Evolutionary conservation across 2,113 vertebrate species (phyloP), one percentile per base, ranked within the genome.

Genomic region (Seriola aureovittata): DNA sequence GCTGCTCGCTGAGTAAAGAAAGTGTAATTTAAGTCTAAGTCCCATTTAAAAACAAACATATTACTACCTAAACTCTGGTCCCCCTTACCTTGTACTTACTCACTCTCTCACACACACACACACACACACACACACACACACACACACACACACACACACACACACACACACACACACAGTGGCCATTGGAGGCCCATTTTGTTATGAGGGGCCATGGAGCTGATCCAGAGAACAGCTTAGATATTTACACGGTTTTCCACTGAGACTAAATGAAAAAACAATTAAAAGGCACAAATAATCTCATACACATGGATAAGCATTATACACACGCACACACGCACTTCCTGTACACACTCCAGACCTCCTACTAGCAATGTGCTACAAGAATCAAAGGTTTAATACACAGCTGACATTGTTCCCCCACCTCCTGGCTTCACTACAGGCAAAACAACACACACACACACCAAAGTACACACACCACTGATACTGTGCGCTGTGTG

Each of bases 211-310:
- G 64, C 19, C 46, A 9, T 55, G 67, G 40, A 66, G 23, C 60
- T 60, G 66, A 78, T 65, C 80, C 25, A 11, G 44, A 72, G 54
- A 29, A 46, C 17, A 67, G 16, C 54, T 42, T 36, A 48, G 40
- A 77, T 10, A n/a, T 52, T 81, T 12, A 52, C 8, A 52, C 32
- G 8, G 12, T 23, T 59, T 75, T 60, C 67, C 54, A 32, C 52
- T 5, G 60, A 80, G 71, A 59, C 11, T 71, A 14, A 57, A 16
- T 55, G 29, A 38, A 14, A 36, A 63, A 67, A 68, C 46, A 81
- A 75, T 55, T 40, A 62, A 29, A 29, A 44, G 19, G 54, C 17
- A 42, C 29, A 59, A 50, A 48, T 32, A 68, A 62, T 52, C 54
- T 46, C 14, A 23, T 5, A 2, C 48, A 23, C 21, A n/a, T 71